phyloP scores from a whole-genome alignment of 2,113 vertebrate genomes.

The Archilochus colubris region DNA sequence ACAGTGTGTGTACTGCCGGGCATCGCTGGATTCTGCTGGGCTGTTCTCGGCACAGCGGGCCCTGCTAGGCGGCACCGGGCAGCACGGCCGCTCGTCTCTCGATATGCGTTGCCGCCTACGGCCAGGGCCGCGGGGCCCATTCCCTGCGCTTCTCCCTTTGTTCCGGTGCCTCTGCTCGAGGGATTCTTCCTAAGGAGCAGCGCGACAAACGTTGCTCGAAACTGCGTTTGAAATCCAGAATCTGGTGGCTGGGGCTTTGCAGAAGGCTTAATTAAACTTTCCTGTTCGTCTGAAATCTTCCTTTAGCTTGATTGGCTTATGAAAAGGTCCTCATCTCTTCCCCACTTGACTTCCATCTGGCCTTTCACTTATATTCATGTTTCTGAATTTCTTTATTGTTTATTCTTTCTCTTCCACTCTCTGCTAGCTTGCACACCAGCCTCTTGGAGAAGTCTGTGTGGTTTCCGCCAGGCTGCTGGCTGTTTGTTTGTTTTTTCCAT shows the following conservation, averaged over 20 bases:
- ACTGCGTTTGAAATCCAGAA: not conserved
- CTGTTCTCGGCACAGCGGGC: no score
- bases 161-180: no score
- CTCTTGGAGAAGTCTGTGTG: not conserved
- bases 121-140: no score
- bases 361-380: not conserved
- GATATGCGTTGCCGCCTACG: no score
- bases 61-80: no score
- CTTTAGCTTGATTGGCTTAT: not conserved
- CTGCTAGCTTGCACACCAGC: not conserved
- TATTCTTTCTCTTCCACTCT: not conserved
- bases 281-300: not conserved
- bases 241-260: not conserved
- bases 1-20: not conserved
- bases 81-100: no score
- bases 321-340: not conserved
- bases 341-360: not conserved
- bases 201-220: not conserved
- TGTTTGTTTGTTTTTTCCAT: no score
- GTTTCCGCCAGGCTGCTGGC: not conserved
- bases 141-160: no score
- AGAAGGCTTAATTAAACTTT: not conserved
- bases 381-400: not conserved
- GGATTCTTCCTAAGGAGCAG: not conserved
- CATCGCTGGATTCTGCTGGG: no score